Evolutionary conservation across 2,797 vertebrate genomes (phyloP).

Genomic region (Sebastes iracundus): DNA sequence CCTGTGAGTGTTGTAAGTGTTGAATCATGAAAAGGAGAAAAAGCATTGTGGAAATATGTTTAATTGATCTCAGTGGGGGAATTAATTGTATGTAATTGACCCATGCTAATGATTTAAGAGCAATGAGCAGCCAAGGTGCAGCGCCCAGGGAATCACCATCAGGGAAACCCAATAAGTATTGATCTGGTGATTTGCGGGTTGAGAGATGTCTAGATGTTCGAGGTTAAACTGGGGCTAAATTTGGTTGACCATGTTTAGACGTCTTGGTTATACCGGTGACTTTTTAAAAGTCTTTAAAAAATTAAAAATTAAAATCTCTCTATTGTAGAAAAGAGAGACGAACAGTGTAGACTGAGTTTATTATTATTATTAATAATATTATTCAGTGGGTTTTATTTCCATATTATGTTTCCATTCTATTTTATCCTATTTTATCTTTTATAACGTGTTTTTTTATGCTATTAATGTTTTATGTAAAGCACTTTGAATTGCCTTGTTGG

Average conservation of each 20-base stretch:
- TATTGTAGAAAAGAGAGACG: too few relatives aligned
- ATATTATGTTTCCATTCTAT: neutral
- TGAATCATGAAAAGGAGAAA: neutral
- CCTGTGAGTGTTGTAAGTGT: neutral
- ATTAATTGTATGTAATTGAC: slow-evolving; percentile 11
- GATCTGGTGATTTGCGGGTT: neutral
- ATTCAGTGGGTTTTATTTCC: neutral
- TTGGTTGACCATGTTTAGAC: neutral
- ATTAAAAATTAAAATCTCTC: neutral
- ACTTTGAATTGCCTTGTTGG: neutral
- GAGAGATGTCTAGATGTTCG: neutral
- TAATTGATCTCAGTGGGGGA: slow-evolving; percentile 11
- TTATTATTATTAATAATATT: neutral
- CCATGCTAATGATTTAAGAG: neutral
- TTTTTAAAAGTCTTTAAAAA: neutral
- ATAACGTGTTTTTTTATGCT: neutral
- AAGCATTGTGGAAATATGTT: neutral
- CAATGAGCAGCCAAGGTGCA: neutral
- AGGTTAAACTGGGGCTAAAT: neutral
- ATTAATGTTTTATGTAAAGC: neutral
- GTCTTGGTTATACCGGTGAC: neutral
- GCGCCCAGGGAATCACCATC: neutral
- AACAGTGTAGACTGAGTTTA: too few relatives aligned
- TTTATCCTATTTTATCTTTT: neutral
- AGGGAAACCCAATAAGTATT: slow-evolving; percentile 2